Evolutionary conservation across 2,888 invertebrate genomes (phyloP), one percentile per base, ranked within the genome.

Genomic region (Torymus tubicola): DNA sequence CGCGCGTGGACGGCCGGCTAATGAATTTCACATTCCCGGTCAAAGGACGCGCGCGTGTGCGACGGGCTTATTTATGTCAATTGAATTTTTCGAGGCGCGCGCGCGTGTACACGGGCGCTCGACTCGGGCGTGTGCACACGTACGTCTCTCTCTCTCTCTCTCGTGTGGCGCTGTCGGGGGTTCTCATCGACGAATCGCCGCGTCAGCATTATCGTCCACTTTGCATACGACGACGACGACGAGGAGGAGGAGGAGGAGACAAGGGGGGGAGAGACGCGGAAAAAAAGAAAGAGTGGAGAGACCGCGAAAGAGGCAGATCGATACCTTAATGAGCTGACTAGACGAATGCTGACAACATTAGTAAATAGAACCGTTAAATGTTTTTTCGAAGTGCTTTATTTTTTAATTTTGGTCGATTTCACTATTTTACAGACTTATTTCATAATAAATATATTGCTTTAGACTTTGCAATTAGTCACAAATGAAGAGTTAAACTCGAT

Each of bases 121-220:
- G 21, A 21, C 21, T 21, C 21, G 21, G 21, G 21, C 21, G 21
- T 21, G 21, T 21, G 21, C 21, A 21, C 21, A 21, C 63, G 52
- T 31, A 31, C 31, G 72, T 78, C 53, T 42, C 75, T 65, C 55
- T 70, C 24, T 52, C 63, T 67, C 55, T n/a, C 21, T 70, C 42
- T 18, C 21, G 18, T 57, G 21, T 57, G 55, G 68, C 71, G 50
- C 72, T 63, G 72, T 31, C 63, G 58, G 76, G 67, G 72, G 71
- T 63, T 68, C 61, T 72, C 65, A 67, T 72, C 68, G 76, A 60
- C 14, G 64, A 72, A 72, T 77, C 63, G 60, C 64, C 50, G 77
- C 69, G 69, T 81, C 73, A 77, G 73, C 69, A 68, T 81, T 81
- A 73, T 73, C 63, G 57, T 50, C 73, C 21, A 65, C 73, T 72